These are phyloP conservation scores for Hemicentrotus pulcherrimus DNA, from an alignment of 35 echinoderm and acorn worm genomes.

Conservation along the genomic window DNA sequence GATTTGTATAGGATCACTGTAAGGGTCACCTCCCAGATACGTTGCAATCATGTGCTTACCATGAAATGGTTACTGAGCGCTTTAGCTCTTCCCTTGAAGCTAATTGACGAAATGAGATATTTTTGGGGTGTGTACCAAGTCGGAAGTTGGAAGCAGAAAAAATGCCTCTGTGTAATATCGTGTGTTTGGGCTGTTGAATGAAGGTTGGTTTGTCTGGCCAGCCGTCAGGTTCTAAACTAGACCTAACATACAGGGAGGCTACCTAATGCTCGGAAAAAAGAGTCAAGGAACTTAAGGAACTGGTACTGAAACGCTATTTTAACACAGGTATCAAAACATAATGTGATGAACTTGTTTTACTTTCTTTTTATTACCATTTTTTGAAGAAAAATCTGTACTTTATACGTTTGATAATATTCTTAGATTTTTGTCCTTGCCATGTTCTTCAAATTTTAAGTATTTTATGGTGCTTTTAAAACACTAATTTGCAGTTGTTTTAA, in stretches of 20 bases:
- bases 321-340: background rate
- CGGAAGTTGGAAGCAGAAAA: background rate
- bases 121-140: background rate
- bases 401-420: background rate
- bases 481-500: background rate
- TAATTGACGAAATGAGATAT: background rate
- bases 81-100: background rate
- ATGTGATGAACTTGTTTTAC: background rate
- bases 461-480: conserved; percentile 46
- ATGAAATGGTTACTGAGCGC: background rate
- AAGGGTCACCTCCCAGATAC: background rate
- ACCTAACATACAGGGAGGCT: background rate
- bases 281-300: background rate
- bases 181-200: conserved; percentile 25
- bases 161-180: background rate
- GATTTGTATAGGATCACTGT: background rate
- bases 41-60: background rate
- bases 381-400: background rate
- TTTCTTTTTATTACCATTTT: background rate
- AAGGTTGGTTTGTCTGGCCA: background rate
- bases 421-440: background rate
- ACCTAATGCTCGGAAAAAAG: background rate
- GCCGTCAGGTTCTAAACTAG: conserved; percentile 10
- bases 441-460: background rate
- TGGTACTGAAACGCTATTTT: background rate